phyloP scores from a whole-genome alignment of 2,113 vertebrate genomes.

The Oncorhynchus keta region DNA sequence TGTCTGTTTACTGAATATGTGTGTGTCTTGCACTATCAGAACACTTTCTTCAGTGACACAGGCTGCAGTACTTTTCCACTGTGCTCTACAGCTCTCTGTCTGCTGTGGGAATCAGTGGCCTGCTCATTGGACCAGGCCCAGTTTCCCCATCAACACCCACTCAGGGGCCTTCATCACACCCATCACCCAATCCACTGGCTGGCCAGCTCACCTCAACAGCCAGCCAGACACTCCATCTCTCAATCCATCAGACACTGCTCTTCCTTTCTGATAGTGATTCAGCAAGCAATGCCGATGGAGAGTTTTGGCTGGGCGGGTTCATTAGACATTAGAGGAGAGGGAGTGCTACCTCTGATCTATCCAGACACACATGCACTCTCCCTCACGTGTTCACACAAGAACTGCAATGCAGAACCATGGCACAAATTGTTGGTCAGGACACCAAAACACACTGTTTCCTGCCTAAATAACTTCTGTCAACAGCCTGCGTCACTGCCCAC shows the following conservation, averaged over 20 bases:
- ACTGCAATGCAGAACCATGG: slow-evolving; percentile 47
- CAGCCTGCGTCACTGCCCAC: slow-evolving; percentile 23
- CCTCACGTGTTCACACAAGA: slow-evolving; percentile 54
- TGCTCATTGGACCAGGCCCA: slow-evolving; percentile 22
- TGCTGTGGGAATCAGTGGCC: slow-evolving; percentile 20
- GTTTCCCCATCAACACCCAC: slow-evolving; percentile 18
- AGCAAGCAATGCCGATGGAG: neutral
- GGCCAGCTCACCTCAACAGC: neutral
- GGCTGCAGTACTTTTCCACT: slow-evolving; percentile 30
- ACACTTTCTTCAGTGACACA: neutral
- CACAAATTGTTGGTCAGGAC: slow-evolving; percentile 28
- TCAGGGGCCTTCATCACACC: slow-evolving; percentile 25
- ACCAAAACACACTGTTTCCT: neutral
- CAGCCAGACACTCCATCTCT: slow-evolving; percentile 8
- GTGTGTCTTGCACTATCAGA: neutral
- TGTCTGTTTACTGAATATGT: neutral
- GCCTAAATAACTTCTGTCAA: too few species aligned
- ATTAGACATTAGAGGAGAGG: neutral
- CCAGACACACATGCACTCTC: slow-evolving; percentile 49
- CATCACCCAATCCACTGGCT: slow-evolving; percentile 6
- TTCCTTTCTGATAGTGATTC: neutral
- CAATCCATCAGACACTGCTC: slow-evolving; percentile 9
- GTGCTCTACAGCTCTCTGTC: slow-evolving; percentile 6
- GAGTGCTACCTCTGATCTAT: slow-evolving; percentile 30
- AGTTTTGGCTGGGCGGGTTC: neutral